Evolutionary conservation across 2,113 vertebrate species (phyloP).

Genomic region (Gymnobelideus leadbeateri): DNA sequence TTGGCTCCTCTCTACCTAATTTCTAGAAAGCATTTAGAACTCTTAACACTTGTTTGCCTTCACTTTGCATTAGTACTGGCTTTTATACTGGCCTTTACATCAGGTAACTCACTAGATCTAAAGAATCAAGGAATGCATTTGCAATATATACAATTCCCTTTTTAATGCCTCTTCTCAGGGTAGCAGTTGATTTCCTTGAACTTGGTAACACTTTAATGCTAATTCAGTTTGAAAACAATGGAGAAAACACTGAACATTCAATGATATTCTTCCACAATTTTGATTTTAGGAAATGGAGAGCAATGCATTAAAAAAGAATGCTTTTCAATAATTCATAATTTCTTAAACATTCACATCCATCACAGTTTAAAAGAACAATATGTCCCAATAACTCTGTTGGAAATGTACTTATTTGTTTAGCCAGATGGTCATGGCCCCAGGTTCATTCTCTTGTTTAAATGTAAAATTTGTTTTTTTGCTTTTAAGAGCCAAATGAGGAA

Average conservation of each 20-base stretch:
- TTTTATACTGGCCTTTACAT: slow-evolving; percentile 22
- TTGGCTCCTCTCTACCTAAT: neutral
- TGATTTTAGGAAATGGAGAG: slow-evolving; percentile 20
- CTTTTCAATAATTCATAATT: slow-evolving; percentile 67
- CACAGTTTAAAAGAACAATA: slow-evolving; percentile 67
- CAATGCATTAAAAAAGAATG: neutral
- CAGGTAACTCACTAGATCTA: neutral
- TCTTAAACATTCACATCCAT: slow-evolving; percentile 67
- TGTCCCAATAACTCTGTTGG: slow-evolving; percentile 29
- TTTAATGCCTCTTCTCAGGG: slow-evolving; percentile 38
- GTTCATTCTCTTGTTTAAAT: slow-evolving; percentile 64
- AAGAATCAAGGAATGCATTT: slow-evolving; percentile 33
- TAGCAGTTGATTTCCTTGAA: slow-evolving; percentile 26
- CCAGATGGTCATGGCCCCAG: slow-evolving; percentile 62
- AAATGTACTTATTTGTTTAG: slow-evolving; percentile 68
- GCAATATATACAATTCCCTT: neutral
- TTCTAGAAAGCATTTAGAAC: neutral
- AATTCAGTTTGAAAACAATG: slow-evolving; percentile 47
- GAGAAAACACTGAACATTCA: slow-evolving; percentile 24
- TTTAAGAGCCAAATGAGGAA: slow-evolving; percentile 61
- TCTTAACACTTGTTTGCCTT: slow-evolving; percentile 30
- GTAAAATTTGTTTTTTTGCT: slow-evolving; percentile 47
- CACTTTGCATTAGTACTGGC: neutral
- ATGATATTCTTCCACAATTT: slow-evolving; percentile 50
- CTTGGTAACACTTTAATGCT: slow-evolving; percentile 24